Evolutionary conservation across 2,113 vertebrate species (phyloP).

Genomic region (Neolamprologus sp.): DNA sequence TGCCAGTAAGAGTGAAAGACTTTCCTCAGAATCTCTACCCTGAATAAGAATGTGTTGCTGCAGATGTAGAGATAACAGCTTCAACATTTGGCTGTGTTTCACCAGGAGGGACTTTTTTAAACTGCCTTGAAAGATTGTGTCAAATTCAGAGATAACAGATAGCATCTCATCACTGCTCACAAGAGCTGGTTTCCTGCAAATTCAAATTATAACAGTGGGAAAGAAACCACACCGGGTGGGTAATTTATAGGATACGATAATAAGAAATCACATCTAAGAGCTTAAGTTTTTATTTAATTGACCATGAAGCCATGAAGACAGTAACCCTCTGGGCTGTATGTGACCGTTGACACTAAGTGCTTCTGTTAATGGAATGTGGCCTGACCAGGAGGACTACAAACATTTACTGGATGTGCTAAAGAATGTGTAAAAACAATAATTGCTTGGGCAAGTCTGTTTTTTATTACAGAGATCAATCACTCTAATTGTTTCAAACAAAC

Average conservation of each 20-base stretch:
- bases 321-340: neutral
- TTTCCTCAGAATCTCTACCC: neutral
- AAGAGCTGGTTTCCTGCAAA: neutral
- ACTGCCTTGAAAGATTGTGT: fast-evolving
- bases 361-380: neutral
- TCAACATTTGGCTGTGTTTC: neutral
- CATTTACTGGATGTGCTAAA: neutral
- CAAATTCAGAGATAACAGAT: neutral
- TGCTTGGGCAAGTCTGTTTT: fast-evolving
- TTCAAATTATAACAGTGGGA: neutral
- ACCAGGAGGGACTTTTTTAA: neutral
- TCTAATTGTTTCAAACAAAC: neutral
- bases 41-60: neutral
- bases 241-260: neutral
- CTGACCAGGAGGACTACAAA: neutral
- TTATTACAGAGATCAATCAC: neutral
- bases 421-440: neutral
- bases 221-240: neutral
- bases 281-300: neutral
- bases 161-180: neutral
- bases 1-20: neutral
- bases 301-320: neutral
- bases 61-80: neutral
- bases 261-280: neutral
- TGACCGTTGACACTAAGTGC: neutral